phyloP scores from a whole-genome alignment of 2,888 invertebrate species.

The Tipula helvola region DNA sequence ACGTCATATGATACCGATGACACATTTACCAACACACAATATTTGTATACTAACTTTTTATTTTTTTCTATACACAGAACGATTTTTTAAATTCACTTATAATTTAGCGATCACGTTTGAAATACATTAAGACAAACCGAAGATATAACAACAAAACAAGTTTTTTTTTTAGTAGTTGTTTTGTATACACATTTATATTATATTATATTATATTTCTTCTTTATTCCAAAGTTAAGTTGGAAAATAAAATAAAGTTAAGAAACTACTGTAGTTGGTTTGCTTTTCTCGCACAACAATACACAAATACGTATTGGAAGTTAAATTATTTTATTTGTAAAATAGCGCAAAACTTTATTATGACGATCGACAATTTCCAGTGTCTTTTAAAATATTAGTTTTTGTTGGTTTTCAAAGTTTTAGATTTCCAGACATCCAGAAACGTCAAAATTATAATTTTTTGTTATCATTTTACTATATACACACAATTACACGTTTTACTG shows the following conservation, averaged over 20 bases:
- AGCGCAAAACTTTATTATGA: not conserved
- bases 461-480: not conserved
- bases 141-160: conserved; percentile 4
- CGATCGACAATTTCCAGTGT: not conserved
- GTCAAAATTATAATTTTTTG: not conserved
- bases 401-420: not conserved
- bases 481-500: not conserved
- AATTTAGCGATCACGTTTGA: not conserved
- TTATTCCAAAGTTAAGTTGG: not conserved
- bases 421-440: not conserved
- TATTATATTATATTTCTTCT: not conserved
- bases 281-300: not conserved
- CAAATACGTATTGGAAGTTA: not conserved
- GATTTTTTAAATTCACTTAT: not conserved
- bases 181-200: not conserved
- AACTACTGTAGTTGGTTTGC: not conserved
- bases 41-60: not conserved
- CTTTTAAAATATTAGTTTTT: not conserved
- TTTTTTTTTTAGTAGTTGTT: not conserved
- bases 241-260: not conserved
- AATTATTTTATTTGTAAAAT: not conserved
- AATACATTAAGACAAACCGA: not conserved
- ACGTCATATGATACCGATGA: not conserved
- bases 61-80: not conserved
- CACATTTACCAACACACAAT: conserved; percentile 6